A percentile compares a stretch with the other conserved stretches of the same genome.
phyloP scores from a whole-genome alignment of 1,140 invertebrate genomes.

The Phymorhynchus buccinoides region DNA sequence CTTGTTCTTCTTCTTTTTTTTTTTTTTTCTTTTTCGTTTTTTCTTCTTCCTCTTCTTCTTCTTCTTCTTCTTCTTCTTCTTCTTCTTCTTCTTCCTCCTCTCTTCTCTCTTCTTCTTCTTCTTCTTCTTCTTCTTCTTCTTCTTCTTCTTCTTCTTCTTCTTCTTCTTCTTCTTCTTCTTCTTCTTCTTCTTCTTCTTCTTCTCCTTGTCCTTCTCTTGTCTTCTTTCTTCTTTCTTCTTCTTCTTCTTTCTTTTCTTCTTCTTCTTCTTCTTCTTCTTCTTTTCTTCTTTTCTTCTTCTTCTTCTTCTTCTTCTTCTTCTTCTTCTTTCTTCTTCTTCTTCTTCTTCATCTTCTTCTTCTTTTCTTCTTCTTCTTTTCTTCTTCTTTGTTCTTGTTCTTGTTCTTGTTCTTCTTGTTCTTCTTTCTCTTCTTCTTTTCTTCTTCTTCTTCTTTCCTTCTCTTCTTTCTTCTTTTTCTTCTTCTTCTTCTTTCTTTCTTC shows the following conservation, averaged over 20 bases:
- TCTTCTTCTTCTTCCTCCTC: background rate
- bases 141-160: background rate
- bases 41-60: background rate
- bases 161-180: background rate
- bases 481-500: too few relatives aligned
- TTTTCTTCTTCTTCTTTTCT: too few relatives aligned
- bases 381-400: too few relatives aligned
- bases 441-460: too few relatives aligned
- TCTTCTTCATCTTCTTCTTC: too few relatives aligned
- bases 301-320: too few relatives aligned
- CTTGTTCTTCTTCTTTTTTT: background rate
- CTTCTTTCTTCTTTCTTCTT: background rate
- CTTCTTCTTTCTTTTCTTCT: background rate
- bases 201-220: background rate
- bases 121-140: background rate
- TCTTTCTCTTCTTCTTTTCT: too few relatives aligned
- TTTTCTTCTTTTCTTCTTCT: too few relatives aligned
- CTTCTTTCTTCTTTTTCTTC: too few relatives aligned
- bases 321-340: too few relatives aligned
- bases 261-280: background rate
- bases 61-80: background rate
- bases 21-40: too few relatives aligned
- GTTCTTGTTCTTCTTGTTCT: too few relatives aligned
- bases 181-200: background rate
- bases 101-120: background rate